Base-by-base conservation (phyloP, 2,888 invertebrate species). In the Tenthredo amoena region DNA sequence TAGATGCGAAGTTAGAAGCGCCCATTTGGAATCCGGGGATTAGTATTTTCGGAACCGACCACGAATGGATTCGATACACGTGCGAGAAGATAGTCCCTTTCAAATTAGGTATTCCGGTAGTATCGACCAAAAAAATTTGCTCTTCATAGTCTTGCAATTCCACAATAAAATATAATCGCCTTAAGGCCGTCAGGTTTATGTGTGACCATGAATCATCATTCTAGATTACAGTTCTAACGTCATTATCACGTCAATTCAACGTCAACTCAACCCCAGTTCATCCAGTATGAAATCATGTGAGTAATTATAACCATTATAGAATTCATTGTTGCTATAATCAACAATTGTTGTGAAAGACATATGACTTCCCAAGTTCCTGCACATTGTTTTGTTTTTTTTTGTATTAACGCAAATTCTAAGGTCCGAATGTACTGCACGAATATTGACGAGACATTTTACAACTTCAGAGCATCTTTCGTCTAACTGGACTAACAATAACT, bases 271-370 rank as follows among this genome's bases (percentile, higher is more conserved):
- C 0, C 21, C 37, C n/a, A 40, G 2, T 40, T 72, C 72, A 72
- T 72, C 40, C 72, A 72, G 40, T 10, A n/a, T 72, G 40, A 40
- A 72, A 72, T 72, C 72, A 72, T n/a, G 3, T 6, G 68, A 18
- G 37, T 10, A 71, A 71, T 71, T 71, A 71, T 71, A 72, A 37
- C 12, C n/a, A 26, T 72, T 72, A 72, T 40, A 40, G 9, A 72
- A 40, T 40, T 5, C 9, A n/a, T 21, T 18, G 2, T 72, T 1
- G 40, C 7, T 15, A 21, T 40, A 18, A 40, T 40, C 2, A 65
- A 31, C 2, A 31, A 65, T 31, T 65, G 3, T 3, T 10, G 26
- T 68, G 12, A 68, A 15, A 50, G 34, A 34, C 31, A 18, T 31
- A 10, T 34, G 6, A 68, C 34, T 68, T 34, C 15, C 1, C 12